A percentile compares a stretch with the other conserved stretches of the same genome.
Evolutionary conservation across 2,797 vertebrate species (phyloP).

Genomic region (Argyrosomus regius): DNA sequence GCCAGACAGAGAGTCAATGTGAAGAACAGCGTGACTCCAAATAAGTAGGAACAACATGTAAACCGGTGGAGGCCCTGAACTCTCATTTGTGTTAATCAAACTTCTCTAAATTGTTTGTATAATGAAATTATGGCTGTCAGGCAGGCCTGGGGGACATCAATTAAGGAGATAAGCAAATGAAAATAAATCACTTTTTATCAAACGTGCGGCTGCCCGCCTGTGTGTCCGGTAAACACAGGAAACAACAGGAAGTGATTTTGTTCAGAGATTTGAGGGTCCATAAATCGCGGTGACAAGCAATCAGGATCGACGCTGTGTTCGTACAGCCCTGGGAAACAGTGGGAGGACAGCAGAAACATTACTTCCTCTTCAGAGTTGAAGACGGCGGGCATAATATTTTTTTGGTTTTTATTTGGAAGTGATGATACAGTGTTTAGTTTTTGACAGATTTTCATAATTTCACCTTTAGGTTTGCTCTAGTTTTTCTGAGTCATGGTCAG

Average conservation of each 20-base stretch:
- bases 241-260: slow-evolving; percentile 82
- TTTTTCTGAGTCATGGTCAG: neutral
- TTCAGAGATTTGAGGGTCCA: slow-evolving; percentile 62
- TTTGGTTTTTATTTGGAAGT: neutral
- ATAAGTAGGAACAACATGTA: slow-evolving; percentile 57
- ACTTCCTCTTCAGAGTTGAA: slow-evolving; percentile 59
- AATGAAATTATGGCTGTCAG: slow-evolving; percentile 79
- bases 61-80: slow-evolving; percentile 59
- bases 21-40: slow-evolving; percentile 42
- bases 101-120: slow-evolving; percentile 84
- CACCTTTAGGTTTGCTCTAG: neutral
- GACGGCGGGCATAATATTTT: neutral
- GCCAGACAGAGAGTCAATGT: slow-evolving; percentile 22
- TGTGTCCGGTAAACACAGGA: slow-evolving; percentile 76
- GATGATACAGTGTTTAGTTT: neutral
- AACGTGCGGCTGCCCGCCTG: slow-evolving; percentile 53
- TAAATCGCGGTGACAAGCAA: slow-evolving; percentile 75
- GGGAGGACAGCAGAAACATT: slow-evolving; percentile 45
- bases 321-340: slow-evolving; percentile 57
- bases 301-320: slow-evolving; percentile 29
- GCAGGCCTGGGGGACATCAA: slow-evolving; percentile 78
- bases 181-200: slow-evolving; percentile 82
- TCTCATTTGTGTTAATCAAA: slow-evolving; percentile 84
- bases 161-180: slow-evolving; percentile 85
- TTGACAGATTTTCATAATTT: neutral